Base-by-base conservation (phyloP, 2,888 invertebrate species). In the Apotomis turbidana region DNA sequence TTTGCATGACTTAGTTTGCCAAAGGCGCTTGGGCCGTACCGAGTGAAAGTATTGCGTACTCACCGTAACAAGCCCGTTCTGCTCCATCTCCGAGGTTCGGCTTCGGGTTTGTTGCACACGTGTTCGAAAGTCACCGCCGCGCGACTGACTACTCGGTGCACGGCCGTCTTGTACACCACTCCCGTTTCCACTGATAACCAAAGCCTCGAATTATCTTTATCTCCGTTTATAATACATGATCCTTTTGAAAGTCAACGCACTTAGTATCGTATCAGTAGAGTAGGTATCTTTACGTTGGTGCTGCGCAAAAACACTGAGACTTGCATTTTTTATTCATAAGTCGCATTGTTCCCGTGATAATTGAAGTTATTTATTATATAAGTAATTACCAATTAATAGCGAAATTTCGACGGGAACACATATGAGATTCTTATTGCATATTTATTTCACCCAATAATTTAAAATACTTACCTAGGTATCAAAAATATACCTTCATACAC, bases 41-140 rank as follows among this genome's bases (percentile, higher is more conserved):
- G 12, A 44, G 73, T 75, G 74, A 74, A 73, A 74, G 62, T 63
- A 67, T 59, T 9, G 9, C 49, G 9, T 49, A 87, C 89, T 73
- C 87, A 89, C 89, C 81, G 82, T 81, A 75, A 76, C 74, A 77
- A 80, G 78, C 74, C 77, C 80, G 75, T 79, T 82, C 75, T 74
- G 80, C 69, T 81, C 80, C 74, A 77, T 75, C 68, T 84, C 83
- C 84, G 81, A 83, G 78, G 79, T 63, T 61, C 68, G 76, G 67
- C 76, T 79, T 75, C 9, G 41, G 5, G 27, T 44, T 44, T 73
- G 67, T 75, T 58, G 70, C 78, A 77, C 78, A 76, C 75, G 74
- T 76, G 62, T 74, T 74, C 62, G 63, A 66, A 63, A 69, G 54
- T 41, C 55, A 61, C 64, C 44, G 70, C 63, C 59, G 70, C 68